Evolutionary conservation across 2,888 invertebrate genomes (phyloP), one percentile per base, ranked within the genome.

Genomic region (Acanthococcus lagerstroemiae): DNA sequence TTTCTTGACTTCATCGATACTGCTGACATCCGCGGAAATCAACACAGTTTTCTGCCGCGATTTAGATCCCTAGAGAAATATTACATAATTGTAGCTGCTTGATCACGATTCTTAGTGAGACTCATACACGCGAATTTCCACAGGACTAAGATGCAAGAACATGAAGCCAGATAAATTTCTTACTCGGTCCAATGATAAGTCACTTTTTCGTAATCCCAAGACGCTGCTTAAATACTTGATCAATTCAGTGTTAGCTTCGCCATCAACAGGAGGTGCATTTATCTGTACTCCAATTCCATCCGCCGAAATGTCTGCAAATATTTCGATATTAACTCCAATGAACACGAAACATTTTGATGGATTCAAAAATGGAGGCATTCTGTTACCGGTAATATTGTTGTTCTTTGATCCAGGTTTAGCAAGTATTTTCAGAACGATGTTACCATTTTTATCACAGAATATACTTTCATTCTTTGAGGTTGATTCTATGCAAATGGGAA

Each of bases 261-360:
- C 87, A 73, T 90, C 89, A 4, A 84, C 81, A 0, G 90, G 88
- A n/a, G 88, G 88, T 1, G 89, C 88, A 67, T 83, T 83, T 69
- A 90, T 87, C 74, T 88, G 85, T 15, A 89, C 79, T n/a, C 84
- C 84, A 25, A 90, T 80, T 7, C 82, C 83, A 73, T 87, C 87
- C 1, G 76, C 74, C 2, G 79, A 77, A 58, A 85, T 80, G 72
- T 81, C 81, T 78, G 71, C 37, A 2, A 37, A n/a, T 37, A 37
- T 37, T 37, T 15, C 37, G 12, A 15, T 1, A n/a, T 37, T 15
- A 3, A 2, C 2, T 15, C 12, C 12, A 3, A 37, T 37, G 37
- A 37, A 15, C n/a, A 15, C n/a, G 3, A 37, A n/a, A 37, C 37
- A 15, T 37, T 3, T 3, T 1, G n/a, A 37, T 15, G 2, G 37